Conservation (phyloP, 2,113 vertebrate genomes). For the Neomonachus schauinslandi region DNA sequence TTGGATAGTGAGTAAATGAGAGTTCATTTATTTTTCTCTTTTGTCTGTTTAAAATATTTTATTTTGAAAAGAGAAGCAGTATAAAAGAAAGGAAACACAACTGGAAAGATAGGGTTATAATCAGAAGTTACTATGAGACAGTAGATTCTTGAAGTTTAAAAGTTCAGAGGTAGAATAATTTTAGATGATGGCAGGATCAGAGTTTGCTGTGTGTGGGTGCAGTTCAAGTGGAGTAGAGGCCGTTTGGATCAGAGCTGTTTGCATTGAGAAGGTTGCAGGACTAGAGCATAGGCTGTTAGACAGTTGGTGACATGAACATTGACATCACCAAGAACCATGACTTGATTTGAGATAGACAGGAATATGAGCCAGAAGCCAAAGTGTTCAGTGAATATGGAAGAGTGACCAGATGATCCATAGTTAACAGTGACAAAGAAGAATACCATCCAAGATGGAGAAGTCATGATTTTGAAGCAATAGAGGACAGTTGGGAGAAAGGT, state of each 20-base stretch:
- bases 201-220: background rate
- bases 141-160: slow-evolving; percentile 5
- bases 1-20: background rate
- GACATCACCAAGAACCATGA: background rate
- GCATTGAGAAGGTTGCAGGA: background rate
- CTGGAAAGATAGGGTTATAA: background rate
- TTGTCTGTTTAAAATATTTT: slow-evolving; percentile 5
- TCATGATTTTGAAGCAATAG: background rate
- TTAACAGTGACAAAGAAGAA: background rate
- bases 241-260: background rate
- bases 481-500: background rate
- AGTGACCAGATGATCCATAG: background rate
- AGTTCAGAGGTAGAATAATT: slow-evolving; percentile 26
- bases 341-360: background rate
- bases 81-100: slow-evolving; percentile 15
- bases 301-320: background rate
- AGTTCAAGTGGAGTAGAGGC: background rate
- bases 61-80: slow-evolving; percentile 32
- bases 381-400: background rate
- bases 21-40: slow-evolving; percentile 27
- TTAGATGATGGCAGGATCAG: background rate
- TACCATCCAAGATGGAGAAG: background rate
- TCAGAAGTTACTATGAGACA: background rate
- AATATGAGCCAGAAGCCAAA: background rate
- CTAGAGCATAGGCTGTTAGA: background rate